Evolutionary conservation across 2,113 vertebrate species (phyloP), one percentile per base, ranked within the genome.

Genomic region (Dromaius novaehollandiae): DNA sequence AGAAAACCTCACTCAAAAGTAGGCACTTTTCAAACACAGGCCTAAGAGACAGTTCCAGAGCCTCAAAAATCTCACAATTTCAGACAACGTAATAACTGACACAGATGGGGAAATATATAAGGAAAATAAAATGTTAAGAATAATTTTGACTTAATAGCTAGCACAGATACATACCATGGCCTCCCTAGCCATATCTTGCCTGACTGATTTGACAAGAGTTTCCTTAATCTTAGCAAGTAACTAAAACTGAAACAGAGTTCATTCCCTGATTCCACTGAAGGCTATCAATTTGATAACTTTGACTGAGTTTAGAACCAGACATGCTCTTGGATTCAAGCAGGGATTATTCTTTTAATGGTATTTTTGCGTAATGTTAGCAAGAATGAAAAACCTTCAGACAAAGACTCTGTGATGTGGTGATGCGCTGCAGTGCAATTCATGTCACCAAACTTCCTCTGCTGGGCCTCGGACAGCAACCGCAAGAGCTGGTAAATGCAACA

Each of bases 131-230:
- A 77, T 0, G 3, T 24, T 83, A 64, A 86, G 83, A 18, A 17
- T 61, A 38, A 60, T 80, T 80, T 80, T 73, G 26, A 91, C 20
- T 20, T 34, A 82, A 88, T 1, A 82, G 32, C 32, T 44, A 65
- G 38, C 69, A 73, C 28, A 70, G 38, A 21, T 30, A 17, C 0
- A 1, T 11, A 55, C 5, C 2, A 0, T 46, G 25, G 22, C 13
- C n/a, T 74, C 50, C 32, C 18, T 34, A 70, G 73, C 36, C 24
- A 80, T 24, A 36, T 11, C 58, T 77, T 90, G 56, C 66, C 40
- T 28, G 86, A 11, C 6, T 44, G 24, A 4, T 36, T 73, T 55
- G 1, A 79, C 34, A 5, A 36, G 80, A 61, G 24, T 90, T 86
- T 50, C 58, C 60, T 40, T 75, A 32, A 70, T 50, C 26, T 53